Evolutionary conservation across 2,888 invertebrate species (phyloP), one percentile per base, ranked within the genome.

Genomic region (Callimorpha dominula): DNA sequence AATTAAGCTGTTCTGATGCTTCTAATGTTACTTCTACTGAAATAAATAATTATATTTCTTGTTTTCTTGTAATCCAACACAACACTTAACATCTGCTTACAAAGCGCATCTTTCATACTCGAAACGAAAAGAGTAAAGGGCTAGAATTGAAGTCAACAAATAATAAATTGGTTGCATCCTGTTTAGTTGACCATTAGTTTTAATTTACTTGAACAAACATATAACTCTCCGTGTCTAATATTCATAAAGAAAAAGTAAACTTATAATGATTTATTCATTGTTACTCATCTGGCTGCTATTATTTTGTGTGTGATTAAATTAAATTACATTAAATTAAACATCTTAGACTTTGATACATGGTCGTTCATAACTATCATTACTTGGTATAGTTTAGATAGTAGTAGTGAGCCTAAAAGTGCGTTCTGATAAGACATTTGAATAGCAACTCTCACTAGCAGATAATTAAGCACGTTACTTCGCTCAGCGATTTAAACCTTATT

Each of bases 91-190:
- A 54, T 54, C n/a, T 60, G 14, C 7, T 60, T 14, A 31, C 14
- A 60, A 31, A 20, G 6, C 0, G 4, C 9, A 65, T 65, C 17
- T 50, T 50, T 15, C 8, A 31, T n/a, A 49, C 15, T 31, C 1
- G 0, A n/a, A 49, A 15, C 14, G 31, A 50, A 65, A 65, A 49
- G 46, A 71, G 75, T 70, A 67, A 80, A 79, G 78, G 80, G 72
- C 72, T 68, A 11, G 14, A 63, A 49, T 40, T 57, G 70, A 71
- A 72, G 65, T 54, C 71, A 79, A 82, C 76, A 73, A 81, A 81
- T 83, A 82, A 84, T 87, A 89, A 92, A 93, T 92, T 92, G 91
- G 81, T 85, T 76, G 85, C 91, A 88, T 92, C 93, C 92, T 80
- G 81, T 80, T 81, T 81, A 74, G 81, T 78, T 76, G 79, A 79